Evolutionary conservation across 2,888 invertebrate genomes (phyloP).

Genomic region (Sarcophaga carnaria): DNA sequence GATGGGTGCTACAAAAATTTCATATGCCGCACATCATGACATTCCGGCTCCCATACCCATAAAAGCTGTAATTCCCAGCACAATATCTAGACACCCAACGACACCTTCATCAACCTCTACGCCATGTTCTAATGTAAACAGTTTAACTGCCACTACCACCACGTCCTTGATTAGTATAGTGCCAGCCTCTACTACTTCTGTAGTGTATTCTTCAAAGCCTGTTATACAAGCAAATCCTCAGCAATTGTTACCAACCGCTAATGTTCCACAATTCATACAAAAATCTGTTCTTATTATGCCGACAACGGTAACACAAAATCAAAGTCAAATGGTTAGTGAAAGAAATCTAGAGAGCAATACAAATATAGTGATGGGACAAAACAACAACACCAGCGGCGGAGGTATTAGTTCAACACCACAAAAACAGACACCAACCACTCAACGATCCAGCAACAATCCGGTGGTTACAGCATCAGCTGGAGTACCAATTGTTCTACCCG

Average conservation of each 20-base stretch:
- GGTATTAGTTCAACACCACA: slow-evolving; percentile 35
- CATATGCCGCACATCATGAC: slow-evolving; percentile 57
- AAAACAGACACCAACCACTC: slow-evolving; percentile 33
- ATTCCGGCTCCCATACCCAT: slow-evolving; percentile 72
- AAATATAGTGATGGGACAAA: neutral
- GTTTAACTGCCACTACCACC: slow-evolving; percentile 14
- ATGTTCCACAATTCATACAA: slow-evolving; percentile 38
- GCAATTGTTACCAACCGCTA: neutral
- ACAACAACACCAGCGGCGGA: neutral
- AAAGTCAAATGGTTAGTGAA: neutral
- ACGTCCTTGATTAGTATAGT: slow-evolving; percentile 36
- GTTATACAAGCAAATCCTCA: slow-evolving; percentile 58
- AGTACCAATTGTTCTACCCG: slow-evolving; percentile 77
- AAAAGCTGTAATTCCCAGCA: slow-evolving; percentile 69
- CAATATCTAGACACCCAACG: slow-evolving; percentile 15
- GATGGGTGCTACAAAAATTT: slow-evolving; percentile 61
- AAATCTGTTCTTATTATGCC: slow-evolving; percentile 57
- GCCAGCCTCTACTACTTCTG: neutral
- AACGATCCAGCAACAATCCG: slow-evolving; percentile 20
- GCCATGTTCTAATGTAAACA: slow-evolving; percentile 34
- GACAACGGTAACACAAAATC: slow-evolving; percentile 50
- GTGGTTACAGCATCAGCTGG: slow-evolving; percentile 66
- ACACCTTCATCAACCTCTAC: slow-evolving; percentile 12
- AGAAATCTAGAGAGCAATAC: slow-evolving; percentile 22
- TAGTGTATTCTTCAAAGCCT: slow-evolving; percentile 38